phyloP scores from a whole-genome alignment of 2,797 vertebrate genomes.

The Eupleurogrammus muticus region DNA sequence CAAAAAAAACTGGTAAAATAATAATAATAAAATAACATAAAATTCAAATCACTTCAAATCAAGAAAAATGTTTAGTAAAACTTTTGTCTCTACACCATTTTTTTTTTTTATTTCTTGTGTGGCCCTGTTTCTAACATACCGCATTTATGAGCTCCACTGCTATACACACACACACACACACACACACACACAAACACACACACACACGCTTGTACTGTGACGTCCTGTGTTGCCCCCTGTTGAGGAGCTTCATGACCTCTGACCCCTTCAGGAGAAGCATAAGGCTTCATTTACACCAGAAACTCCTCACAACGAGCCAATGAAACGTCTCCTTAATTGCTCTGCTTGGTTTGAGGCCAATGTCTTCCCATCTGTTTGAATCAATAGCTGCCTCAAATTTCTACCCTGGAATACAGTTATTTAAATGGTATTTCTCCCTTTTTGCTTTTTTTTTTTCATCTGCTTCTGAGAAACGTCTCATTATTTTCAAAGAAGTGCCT shows the following conservation, averaged over 20 bases:
- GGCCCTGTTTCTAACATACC: too few relatives aligned
- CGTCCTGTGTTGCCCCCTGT: constrained; percentile 14
- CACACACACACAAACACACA: too few relatives aligned
- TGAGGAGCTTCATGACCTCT: constrained; percentile 31
- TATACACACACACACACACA: too few relatives aligned
- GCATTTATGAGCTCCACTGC: too few relatives aligned
- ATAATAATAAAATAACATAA: too few relatives aligned
- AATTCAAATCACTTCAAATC: too few relatives aligned
- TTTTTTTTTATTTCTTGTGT: too few relatives aligned
- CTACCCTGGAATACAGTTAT: constrained; percentile 32
- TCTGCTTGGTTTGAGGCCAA: constrained; percentile 27
- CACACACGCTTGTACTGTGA: constrained; percentile 11
- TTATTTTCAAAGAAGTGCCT: constrained; percentile 50
- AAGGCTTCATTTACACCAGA: constrained; percentile 38
- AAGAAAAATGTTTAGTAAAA: too few relatives aligned
- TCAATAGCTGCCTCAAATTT: constrained; percentile 31
- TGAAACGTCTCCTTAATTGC: constrained; percentile 14
- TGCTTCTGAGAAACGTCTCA: constrained; percentile 18
- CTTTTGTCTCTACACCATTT: too few relatives aligned
- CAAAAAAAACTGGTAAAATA: too few relatives aligned
- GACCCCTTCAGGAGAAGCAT: constrained; percentile 29
- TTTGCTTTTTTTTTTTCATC: constrained; percentile 14
- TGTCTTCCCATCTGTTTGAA: constrained; percentile 37
- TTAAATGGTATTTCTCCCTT: constrained; percentile 23
- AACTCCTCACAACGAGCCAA: constrained; percentile 25